Conservation (phyloP, 2,888 invertebrate species). For the Limnephilus lunatus region DNA sequence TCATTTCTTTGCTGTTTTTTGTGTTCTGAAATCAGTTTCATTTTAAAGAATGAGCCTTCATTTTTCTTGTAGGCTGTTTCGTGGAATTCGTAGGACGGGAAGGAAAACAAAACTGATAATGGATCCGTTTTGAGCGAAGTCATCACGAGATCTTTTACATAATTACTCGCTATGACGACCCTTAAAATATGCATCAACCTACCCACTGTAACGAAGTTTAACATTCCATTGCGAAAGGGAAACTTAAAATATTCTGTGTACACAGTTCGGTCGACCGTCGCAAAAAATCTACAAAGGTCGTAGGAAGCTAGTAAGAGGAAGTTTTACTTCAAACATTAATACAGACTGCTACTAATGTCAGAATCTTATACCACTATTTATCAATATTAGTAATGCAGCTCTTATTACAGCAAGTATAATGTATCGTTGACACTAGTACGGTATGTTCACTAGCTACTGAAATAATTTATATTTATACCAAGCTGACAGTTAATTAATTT, state of each 20-base stretch:
- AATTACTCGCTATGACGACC: slow-evolving; percentile 22
- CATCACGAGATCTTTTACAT: slow-evolving; percentile 31
- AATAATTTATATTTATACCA: too few relatives aligned
- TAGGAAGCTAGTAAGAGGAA: too few relatives aligned
- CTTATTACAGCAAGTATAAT: too few relatives aligned
- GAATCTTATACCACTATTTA: too few relatives aligned
- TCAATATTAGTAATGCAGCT: too few relatives aligned
- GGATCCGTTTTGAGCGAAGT: slow-evolving; percentile 34
- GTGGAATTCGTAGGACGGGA: slow-evolving; percentile 5
- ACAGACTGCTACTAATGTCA: too few relatives aligned
- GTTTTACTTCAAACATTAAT: too few relatives aligned
- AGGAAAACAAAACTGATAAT: slow-evolving; percentile 38
- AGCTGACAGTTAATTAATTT: too few relatives aligned
- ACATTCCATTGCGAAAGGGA: neutral
- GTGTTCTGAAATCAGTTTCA: neutral
- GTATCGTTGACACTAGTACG: too few relatives aligned
- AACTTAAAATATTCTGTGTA: neutral
- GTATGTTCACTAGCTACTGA: too few relatives aligned
- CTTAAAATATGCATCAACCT: neutral
- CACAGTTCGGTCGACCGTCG: neutral
- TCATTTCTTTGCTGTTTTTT: neutral
- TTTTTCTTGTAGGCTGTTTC: neutral
- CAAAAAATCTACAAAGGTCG: neutral
- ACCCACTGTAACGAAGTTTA: neutral
- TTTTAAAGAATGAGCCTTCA: neutral